These are phyloP conservation scores for Lasioglossum leucozonium DNA, from an alignment of 2,888 invertebrate species.

Conservation along the genomic window DNA sequence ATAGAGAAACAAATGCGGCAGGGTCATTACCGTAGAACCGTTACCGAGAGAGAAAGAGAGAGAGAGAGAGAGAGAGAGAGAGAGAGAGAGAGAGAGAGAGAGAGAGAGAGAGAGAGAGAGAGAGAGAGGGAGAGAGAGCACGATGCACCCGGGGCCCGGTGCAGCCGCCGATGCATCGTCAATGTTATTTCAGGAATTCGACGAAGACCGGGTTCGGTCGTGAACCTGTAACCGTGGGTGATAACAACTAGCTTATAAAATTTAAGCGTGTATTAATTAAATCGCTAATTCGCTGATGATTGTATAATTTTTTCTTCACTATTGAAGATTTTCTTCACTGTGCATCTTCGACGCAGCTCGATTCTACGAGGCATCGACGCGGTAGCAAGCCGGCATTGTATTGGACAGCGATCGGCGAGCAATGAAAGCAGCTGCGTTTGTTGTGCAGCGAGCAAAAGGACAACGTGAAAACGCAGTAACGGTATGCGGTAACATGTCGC, in stretches of 20 bases:
- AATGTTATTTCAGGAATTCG: slow-evolving; percentile 18
- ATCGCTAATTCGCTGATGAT: too few relatives aligned
- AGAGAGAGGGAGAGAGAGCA: too few relatives aligned
- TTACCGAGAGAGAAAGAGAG: neutral
- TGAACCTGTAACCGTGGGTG: too few relatives aligned
- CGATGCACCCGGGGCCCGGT: neutral
- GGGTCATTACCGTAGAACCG: slow-evolving; percentile 33
- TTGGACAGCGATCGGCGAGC: neutral
- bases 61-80: too few relatives aligned
- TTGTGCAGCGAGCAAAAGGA: neutral
- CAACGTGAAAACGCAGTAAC: too few relatives aligned
- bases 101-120: neutral
- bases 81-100: too few relatives aligned
- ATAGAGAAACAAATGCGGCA: slow-evolving; percentile 3
- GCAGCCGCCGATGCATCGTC: neutral
- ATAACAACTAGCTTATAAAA: too few relatives aligned
- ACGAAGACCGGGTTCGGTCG: neutral
- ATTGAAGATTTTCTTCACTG: too few relatives aligned
- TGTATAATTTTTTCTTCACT: too few relatives aligned
- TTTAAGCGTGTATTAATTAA: too few relatives aligned
- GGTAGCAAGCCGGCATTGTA: neutral
- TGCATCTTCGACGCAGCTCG: too few relatives aligned
- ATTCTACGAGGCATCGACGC: too few relatives aligned
- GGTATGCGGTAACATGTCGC: neutral
- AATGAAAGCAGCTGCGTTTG: neutral